phyloP scores from a whole-genome alignment of 2,113 vertebrate genomes.

The Vanacampus margaritifer region DNA sequence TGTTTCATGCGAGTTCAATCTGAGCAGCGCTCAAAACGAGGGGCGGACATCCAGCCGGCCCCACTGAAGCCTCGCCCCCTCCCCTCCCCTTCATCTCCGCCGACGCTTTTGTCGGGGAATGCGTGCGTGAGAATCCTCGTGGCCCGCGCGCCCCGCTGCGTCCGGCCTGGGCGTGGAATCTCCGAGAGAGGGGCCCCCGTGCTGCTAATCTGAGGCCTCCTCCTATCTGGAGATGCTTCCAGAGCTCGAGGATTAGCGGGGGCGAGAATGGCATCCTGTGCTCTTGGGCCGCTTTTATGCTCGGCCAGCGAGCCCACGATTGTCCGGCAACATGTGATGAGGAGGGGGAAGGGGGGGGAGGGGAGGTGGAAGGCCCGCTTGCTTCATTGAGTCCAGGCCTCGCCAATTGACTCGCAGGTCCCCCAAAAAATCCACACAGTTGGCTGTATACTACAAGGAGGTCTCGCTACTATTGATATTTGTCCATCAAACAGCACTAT shows the following conservation, averaged over 20 bases:
- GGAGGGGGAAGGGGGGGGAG: constrained; percentile 9
- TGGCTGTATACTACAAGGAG: too few species aligned
- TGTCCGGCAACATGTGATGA: constrained; percentile 3
- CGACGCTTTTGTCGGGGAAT: constrained; percentile 50
- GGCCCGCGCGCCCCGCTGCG: constrained; percentile 32
- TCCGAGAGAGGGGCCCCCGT: constrained; percentile 45
- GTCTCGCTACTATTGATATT: not conserved
- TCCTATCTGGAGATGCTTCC: constrained; percentile 39
- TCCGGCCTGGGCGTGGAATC: constrained; percentile 44
- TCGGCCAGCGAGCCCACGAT: constrained; percentile 35
- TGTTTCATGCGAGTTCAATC: constrained; percentile 23
- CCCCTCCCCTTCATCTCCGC: constrained; percentile 22
- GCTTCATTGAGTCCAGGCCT: not conserved
- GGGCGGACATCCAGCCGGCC: constrained; percentile 50
- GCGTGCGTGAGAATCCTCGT: constrained; percentile 37
- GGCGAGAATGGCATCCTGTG: constrained; percentile 53
- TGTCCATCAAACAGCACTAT: too few species aligned
- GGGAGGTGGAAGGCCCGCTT: constrained; percentile 15
- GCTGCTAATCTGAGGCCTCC: constrained; percentile 55
- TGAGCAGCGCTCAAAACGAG: constrained; percentile 30
- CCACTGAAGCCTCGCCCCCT: constrained; percentile 40
- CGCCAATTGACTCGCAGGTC: too few species aligned
- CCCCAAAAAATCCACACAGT: too few species aligned
- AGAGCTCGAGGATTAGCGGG: constrained; percentile 38
- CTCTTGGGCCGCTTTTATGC: constrained; percentile 48